Percentiles rank a stretch among this genome's conserved stretches.
Evolutionary conservation across 2,797 vertebrate genomes (phyloP).

Genomic region (Parambassis ranga): DNA sequence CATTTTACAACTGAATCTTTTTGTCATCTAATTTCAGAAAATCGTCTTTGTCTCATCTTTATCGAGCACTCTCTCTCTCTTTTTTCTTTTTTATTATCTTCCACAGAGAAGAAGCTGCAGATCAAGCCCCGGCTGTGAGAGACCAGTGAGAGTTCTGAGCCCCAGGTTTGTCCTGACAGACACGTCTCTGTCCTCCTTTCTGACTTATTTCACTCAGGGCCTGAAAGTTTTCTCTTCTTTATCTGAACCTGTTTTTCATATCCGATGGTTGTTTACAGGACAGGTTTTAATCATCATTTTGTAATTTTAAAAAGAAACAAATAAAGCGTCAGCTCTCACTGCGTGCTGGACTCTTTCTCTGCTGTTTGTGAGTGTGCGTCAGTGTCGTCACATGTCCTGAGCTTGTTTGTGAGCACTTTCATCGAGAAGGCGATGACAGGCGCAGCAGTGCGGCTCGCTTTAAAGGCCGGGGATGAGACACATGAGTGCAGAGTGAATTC

Average conservation of each 20-base stretch:
- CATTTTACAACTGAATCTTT: background rate
- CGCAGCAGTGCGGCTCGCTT: conserved; percentile 30
- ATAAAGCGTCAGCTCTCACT: conserved; percentile 24
- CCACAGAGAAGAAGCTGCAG: conserved; percentile 70
- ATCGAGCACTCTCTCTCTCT: background rate
- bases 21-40: conserved; percentile 8
- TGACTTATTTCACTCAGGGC: conserved; percentile 45
- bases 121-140: conserved; percentile 71
- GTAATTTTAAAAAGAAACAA: conserved; percentile 32
- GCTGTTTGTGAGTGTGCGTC: conserved; percentile 1
- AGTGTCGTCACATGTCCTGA: conserved; percentile 9
- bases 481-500: conserved; percentile 37
- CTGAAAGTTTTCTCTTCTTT: conserved; percentile 13
- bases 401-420: conserved; percentile 24
- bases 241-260: background rate
- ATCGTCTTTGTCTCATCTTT: background rate
- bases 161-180: conserved; percentile 37
- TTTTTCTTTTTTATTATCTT: background rate
- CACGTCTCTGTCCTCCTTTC: background rate
- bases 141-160: background rate
- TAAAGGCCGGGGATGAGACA: conserved; percentile 29
- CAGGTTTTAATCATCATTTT: conserved; percentile 36
- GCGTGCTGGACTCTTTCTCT: conserved; percentile 6
- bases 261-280: conserved; percentile 24
- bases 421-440: conserved; percentile 52